Conservation (phyloP, 1,140 invertebrate genomes). For the Drosophila sp. region DNA sequence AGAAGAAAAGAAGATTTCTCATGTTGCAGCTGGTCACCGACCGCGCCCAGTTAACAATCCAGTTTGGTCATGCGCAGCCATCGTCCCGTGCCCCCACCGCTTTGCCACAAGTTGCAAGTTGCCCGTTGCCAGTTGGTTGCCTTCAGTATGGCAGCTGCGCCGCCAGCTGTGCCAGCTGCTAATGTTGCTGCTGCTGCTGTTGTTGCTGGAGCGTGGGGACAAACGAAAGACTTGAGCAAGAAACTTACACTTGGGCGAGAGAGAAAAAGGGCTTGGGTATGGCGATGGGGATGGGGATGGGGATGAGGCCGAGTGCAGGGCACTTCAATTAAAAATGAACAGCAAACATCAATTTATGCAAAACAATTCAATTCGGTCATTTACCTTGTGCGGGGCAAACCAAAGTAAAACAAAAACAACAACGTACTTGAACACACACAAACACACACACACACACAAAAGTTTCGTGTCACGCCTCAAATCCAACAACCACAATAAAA, state of each 20-base stretch:
- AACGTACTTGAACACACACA: slow-evolving; percentile 44
- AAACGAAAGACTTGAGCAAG: too few species aligned
- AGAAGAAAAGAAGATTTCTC: slow-evolving; percentile 15
- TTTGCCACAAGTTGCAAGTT: slow-evolving; percentile 19
- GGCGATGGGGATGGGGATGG: background rate
- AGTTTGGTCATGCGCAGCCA: slow-evolving; percentile 48
- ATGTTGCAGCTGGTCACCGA: slow-evolving; percentile 19
- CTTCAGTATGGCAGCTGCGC: slow-evolving; percentile 15
- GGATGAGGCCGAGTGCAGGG: slow-evolving; percentile 5
- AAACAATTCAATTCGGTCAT: slow-evolving; percentile 77
- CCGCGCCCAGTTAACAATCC: slow-evolving; percentile 46
- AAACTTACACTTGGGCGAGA: too few species aligned
- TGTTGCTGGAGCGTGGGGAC: slow-evolving; percentile 2
- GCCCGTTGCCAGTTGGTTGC: slow-evolving; percentile 30
- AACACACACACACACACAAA: slow-evolving; percentile 6
- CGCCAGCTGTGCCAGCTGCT: slow-evolving; percentile 37
- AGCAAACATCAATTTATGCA: slow-evolving; percentile 71
- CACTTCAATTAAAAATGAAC: slow-evolving; percentile 24
- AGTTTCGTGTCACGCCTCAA: slow-evolving; percentile 70
- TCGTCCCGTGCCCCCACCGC: background rate
- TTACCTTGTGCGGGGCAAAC: slow-evolving; percentile 48
- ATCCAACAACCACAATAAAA: slow-evolving; percentile 8
- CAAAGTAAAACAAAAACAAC: slow-evolving; percentile 46
- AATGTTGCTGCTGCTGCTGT: slow-evolving; percentile 6
- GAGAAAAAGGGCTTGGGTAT: too few species aligned